Conservation (phyloP, 2,113 vertebrate species). For the Ptychochromis oligacanthus region DNA sequence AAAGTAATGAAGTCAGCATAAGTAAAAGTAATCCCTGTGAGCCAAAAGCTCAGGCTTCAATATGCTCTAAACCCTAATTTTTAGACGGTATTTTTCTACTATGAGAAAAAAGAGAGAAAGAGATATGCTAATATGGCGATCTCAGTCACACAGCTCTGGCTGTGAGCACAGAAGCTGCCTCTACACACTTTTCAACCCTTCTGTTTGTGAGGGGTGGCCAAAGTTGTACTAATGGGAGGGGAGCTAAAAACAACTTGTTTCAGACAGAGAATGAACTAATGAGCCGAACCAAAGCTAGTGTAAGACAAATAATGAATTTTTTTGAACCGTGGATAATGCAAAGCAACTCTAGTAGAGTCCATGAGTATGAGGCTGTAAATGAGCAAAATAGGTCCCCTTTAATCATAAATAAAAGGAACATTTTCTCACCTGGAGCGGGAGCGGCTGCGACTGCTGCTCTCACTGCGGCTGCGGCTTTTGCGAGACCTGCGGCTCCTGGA, state of each 20-base stretch:
- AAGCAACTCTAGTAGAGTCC: not conserved
- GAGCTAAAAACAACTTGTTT: fast-evolving
- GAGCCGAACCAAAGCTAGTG: not conserved
- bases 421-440: constrained; percentile 88
- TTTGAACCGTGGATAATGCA: not conserved
- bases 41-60: too few relatives aligned
- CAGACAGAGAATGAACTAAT: not conserved
- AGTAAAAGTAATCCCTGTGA: fast-evolving
- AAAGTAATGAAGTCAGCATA: not conserved
- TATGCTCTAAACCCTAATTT: not conserved
- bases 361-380: not conserved
- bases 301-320: not conserved
- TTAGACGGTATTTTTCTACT: not conserved
- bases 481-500: constrained; percentile 93
- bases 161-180: not conserved
- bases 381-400: not conserved
- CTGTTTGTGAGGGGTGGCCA: too few relatives aligned
- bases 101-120: not conserved
- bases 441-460: constrained; percentile 89
- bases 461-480: constrained; percentile 92
- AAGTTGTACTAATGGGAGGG: too few relatives aligned
- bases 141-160: not conserved
- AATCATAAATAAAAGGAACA: not conserved
- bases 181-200: too few relatives aligned
- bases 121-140: not conserved